Evolutionary conservation across 2,113 vertebrate species (phyloP), one percentile per base, ranked within the genome.

Genomic region (Arothron firmamentum): DNA sequence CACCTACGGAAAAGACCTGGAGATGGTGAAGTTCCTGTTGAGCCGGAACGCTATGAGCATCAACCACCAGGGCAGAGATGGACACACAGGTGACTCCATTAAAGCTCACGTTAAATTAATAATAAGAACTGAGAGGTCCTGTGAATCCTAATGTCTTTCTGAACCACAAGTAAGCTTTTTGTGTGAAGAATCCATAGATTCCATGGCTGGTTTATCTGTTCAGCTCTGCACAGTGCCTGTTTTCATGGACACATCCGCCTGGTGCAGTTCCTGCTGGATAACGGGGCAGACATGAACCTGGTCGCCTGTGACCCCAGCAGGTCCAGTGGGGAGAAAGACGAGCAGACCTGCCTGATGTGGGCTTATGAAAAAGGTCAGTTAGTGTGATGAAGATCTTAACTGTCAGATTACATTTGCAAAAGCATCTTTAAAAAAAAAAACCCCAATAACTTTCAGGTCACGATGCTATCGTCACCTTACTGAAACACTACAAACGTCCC

Each of bases 341-440:
- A 99, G 71, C 97, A 98, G 87, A 99, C 95, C 0, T 97, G 95
- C 66, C 88, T 98, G 73, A 99, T 99, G 97, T 98, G 96, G 97
- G 95, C 97, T 41, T 98, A 98, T 64, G 96, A 98, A 72, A 98
- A 95, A 95, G 96, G 96, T 95, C 12, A 18, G 88, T 45, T 17
- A 1, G 13, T 13, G 15, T 6, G 4, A 46, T 3, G n/a, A 19
- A 55, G 28, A 28, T 0, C 2, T 38, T 38, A 38, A 38, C 10
- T 12, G 11, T 38, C 34, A 38, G 1, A 12, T 38, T 38, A 2
- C 11, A 38, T 38, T 38, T 38, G 34, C 9, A 12, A 38, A 38
- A 38, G 11, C 8, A 38, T 2, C 6, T 12, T 38, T 2, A 38
- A 38, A 38, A 12, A 38, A 38, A 38, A 38, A 9, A 2, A 38